Evolutionary conservation across 64 coral and sea anemone genomes (phyloP).

Genomic region (Catalaphyllia jardinei): DNA sequence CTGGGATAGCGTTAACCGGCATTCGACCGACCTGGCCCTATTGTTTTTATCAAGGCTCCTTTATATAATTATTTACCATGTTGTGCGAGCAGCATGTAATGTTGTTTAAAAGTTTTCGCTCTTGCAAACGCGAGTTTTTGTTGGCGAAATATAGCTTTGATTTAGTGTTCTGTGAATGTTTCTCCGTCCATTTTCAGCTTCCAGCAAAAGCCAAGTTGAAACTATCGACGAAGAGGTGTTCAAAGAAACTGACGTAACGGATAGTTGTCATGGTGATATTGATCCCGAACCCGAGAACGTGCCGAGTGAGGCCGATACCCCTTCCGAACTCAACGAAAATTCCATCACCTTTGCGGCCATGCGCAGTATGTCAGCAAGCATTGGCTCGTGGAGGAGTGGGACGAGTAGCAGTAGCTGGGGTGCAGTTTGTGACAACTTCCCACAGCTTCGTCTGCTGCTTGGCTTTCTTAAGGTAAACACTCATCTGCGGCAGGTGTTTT

Average conservation of each 20-base stretch:
- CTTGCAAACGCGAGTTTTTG: neutral
- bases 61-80: neutral
- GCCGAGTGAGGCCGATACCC: constrained; percentile 59
- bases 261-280: constrained; percentile 9
- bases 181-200: constrained; percentile 37
- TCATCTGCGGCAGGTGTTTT: neutral
- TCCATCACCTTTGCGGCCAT: constrained; percentile 76
- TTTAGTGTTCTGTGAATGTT: neutral
- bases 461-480: constrained; percentile 77
- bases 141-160: neutral
- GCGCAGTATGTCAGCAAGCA: constrained; percentile 66
- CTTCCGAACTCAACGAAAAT: constrained; percentile 63
- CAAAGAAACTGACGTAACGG: constrained; percentile 43
- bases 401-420: constrained; percentile 76
- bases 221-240: constrained; percentile 86
- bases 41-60: neutral
- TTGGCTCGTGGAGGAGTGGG: constrained; percentile 87
- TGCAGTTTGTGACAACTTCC: constrained; percentile 82
- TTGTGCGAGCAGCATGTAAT: neutral
- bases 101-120: neutral
- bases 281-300: constrained; percentile 51
- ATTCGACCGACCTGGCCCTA: too few relatives aligned
- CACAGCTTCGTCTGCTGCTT: constrained; percentile 78
- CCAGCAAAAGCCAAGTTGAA: constrained; percentile 71
- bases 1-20: too few relatives aligned